Evolutionary conservation across 2,113 vertebrate species (phyloP).

Genomic region (Onychostoma macrolepis): DNA sequence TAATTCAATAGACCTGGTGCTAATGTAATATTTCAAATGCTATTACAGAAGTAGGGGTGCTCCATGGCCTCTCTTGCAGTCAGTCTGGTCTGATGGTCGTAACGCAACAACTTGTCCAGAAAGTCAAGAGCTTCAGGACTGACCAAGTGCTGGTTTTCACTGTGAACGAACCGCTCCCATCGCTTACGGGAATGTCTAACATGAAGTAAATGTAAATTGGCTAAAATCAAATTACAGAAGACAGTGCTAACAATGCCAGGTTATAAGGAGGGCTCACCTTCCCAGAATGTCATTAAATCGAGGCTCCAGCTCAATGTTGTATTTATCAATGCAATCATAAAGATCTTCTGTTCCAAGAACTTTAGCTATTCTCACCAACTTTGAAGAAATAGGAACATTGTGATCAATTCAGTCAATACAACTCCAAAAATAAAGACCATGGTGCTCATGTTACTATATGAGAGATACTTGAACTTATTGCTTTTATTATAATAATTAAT

Average conservation of each 20-base stretch:
- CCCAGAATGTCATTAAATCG: constrained; percentile 82
- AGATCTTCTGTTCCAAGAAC: constrained; percentile 82
- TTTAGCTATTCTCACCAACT: constrained; percentile 82
- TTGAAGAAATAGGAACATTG: constrained; percentile 48
- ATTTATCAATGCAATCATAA: constrained; percentile 83
- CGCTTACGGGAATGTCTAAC: constrained; percentile 14
- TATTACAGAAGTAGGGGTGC: not conserved
- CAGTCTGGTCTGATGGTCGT: constrained; percentile 14
- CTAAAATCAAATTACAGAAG: not conserved
- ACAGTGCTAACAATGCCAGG: not conserved
- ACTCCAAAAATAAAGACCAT: not conserved
- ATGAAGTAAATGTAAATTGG: not conserved
- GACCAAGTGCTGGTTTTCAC: constrained; percentile 21
- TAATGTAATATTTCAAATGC: not conserved
- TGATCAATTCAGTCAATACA: not conserved
- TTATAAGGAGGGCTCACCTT: constrained; percentile 65
- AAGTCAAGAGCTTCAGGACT: constrained; percentile 11
- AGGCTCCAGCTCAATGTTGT: constrained; percentile 82
- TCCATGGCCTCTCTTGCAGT: constrained; percentile 19
- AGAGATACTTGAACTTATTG: not conserved
- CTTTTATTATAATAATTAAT: not conserved
- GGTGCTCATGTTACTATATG: not conserved
- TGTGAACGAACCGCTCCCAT: constrained; percentile 13
- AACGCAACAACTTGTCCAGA: constrained; percentile 23
- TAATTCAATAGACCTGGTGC: not conserved